Percentiles rank a stretch among this genome's conserved stretches.
These are phyloP conservation scores for Lasioglossum calceatum DNA, from an alignment of 2,888 invertebrate genomes.

Conservation along the genomic window DNA sequence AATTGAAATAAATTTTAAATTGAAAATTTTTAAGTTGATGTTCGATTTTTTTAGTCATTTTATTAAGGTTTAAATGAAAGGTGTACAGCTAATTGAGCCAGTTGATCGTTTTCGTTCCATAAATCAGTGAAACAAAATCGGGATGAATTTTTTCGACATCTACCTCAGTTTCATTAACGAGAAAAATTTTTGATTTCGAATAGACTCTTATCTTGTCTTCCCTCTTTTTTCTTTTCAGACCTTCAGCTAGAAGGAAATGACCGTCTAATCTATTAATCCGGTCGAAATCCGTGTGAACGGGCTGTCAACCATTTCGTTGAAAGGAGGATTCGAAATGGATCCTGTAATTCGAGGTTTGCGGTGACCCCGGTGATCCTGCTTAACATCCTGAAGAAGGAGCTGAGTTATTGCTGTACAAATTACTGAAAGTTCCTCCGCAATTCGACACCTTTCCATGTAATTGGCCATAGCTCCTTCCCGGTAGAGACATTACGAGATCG, in stretches of 20 bases:
- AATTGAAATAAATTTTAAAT: no score
- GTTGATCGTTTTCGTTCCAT: no score
- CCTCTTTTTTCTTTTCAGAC: slow-evolving; percentile 2
- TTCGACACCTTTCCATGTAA: slow-evolving; percentile 60
- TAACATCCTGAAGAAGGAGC: slow-evolving; percentile 59
- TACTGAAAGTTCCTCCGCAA: slow-evolving; percentile 66
- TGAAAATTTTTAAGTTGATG: neutral
- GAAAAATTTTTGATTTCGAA: neutral
- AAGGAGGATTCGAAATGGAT: slow-evolving; percentile 72
- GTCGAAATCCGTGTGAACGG: slow-evolving; percentile 61
- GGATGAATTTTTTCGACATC: neutral
- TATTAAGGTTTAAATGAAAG: neutral
- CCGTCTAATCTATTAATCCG: slow-evolving; percentile 68
- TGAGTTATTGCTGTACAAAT: slow-evolving; percentile 71
- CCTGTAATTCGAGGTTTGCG: slow-evolving; percentile 73
- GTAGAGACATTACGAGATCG: slow-evolving; percentile 3
- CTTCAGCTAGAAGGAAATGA: slow-evolving; percentile 42
- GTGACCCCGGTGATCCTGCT: slow-evolving; percentile 65
- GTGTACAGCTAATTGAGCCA: no score
- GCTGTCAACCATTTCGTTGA: slow-evolving; percentile 66
- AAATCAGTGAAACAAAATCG: neutral
- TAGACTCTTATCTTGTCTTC: neutral
- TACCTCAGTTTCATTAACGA: neutral
- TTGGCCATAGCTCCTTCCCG: slow-evolving; percentile 37
- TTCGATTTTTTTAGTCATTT: neutral